Percentiles rank a stretch among this genome's conserved stretches.
These are phyloP conservation scores for Pogonus chalceus DNA, from an alignment of 1,140 invertebrate species.

Conservation along the genomic window DNA sequence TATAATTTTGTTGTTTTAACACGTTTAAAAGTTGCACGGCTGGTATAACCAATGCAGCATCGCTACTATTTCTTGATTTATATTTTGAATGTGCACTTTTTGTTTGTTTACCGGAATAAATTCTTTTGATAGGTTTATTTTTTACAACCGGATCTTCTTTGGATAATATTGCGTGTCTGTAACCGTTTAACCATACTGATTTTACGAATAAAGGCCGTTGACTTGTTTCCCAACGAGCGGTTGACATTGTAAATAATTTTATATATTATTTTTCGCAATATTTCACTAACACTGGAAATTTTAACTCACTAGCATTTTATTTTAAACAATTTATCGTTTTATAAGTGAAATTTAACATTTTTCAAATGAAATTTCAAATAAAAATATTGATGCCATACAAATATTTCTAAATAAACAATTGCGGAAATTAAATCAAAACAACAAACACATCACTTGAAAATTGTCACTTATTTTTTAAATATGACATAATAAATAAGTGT, in stretches of 20 bases:
- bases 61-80: neutral
- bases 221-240: slow-evolving; percentile 54
- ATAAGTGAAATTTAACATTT: too few relatives aligned
- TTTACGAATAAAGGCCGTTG: slow-evolving; percentile 55
- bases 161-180: slow-evolving; percentile 57
- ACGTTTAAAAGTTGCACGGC: neutral
- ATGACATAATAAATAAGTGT: too few relatives aligned
- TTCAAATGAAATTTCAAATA: too few relatives aligned
- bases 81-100: neutral
- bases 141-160: slow-evolving; percentile 44
- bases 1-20: neutral
- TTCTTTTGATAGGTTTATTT: neutral
- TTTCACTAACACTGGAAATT: neutral
- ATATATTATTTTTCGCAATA: neutral
- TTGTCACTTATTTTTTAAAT: too few relatives aligned
- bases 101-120: neutral
- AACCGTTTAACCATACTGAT: slow-evolving; percentile 59
- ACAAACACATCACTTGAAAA: too few relatives aligned
- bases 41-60: neutral
- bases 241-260: neutral
- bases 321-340: neutral
- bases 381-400: too few relatives aligned
- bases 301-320: neutral
- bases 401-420: too few relatives aligned
- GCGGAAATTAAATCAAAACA: too few relatives aligned